Evolutionary conservation across 2,888 invertebrate species (phyloP), one percentile per base, ranked within the genome.

Genomic region (Julus scanicus): DNA sequence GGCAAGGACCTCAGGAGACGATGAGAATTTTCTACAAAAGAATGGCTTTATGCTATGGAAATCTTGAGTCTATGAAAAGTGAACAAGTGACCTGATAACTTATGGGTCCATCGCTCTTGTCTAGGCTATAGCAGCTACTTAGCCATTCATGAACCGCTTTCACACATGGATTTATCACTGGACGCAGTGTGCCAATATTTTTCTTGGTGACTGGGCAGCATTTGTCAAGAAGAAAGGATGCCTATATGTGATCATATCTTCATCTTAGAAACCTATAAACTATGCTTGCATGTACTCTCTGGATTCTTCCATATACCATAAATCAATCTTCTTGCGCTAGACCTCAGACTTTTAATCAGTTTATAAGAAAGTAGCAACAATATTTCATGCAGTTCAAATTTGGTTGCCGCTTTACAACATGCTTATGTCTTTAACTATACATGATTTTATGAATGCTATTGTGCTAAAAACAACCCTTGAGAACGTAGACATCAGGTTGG

Each of bases 91-190:
- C 71, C 71, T 29, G 29, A 20, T 29, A 71, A 71, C 29, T 11
- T 20, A 71, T 20, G 71, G 71, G 20, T 11, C 13, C 80, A 80
- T 39, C 80, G 80, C 80, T 39, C 37, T 80, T 29, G 80, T 80
- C 80, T 80, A 13, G 37, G 8, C 20, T 37, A 13, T 80, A 13
- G 37, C 29, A 37, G 15, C 80, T 80, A 37, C 80, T 80, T 80
- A 39, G 29, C 80, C 37, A 80, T 80, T 80, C 80, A 80, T 80
- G 80, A 80, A 37, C 37, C 13, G 80, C 80, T 80, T 80, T 37
- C 37, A 39, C 13, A 29, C 80, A 2, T 37, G 37, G 15, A 80
- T 80, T 15, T 80, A 80, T 80, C 37, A 37, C 80, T 80, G 37
- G 37, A 80, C 37, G 80, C 11, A 15, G 37, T 39, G 13, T 13